These are phyloP conservation scores for Tubiluchus corallicola DNA, from an alignment of 2,888 invertebrate genomes.

Conservation along the genomic window DNA sequence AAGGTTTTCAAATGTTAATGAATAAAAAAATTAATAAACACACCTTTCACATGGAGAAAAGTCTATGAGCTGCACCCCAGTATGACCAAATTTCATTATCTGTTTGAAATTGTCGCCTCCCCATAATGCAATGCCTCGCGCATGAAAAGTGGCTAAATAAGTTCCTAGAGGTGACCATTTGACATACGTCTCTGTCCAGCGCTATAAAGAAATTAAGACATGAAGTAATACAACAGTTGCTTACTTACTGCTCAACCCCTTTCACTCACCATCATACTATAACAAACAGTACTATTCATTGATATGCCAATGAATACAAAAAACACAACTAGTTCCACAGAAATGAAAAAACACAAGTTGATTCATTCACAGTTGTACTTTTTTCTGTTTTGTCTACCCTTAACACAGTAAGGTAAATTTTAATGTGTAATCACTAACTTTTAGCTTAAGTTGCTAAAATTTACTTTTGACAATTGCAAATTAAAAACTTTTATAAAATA, in stretches of 20 bases:
- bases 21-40: conserved; percentile 13
- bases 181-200: conserved; percentile 89
- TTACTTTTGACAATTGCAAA: too few relatives aligned
- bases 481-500: too few relatives aligned
- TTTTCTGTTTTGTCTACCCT: too few relatives aligned
- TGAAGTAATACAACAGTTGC: too few relatives aligned
- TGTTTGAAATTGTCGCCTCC: conserved; percentile 82
- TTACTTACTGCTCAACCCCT: too few relatives aligned
- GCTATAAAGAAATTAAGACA: conserved; percentile 34
- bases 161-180: conserved; percentile 96
- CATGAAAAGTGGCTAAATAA: conserved; percentile 87
- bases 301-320: not conserved
- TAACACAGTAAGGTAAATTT: too few relatives aligned
- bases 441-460: too few relatives aligned
- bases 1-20: too few relatives aligned
- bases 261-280: not conserved
- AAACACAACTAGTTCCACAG: conserved; percentile 11
- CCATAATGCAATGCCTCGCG: conserved; percentile 88
- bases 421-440: too few relatives aligned
- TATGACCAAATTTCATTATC: conserved; percentile 73
- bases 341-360: conserved; percentile 14
- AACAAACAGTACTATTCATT: conserved; percentile 3
- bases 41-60: conserved; percentile 91
- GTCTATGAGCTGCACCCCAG: conserved; percentile 80
- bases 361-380: too few relatives aligned